phyloP scores from a whole-genome alignment of 1,140 invertebrate genomes.

The Orussus abietinus region DNA sequence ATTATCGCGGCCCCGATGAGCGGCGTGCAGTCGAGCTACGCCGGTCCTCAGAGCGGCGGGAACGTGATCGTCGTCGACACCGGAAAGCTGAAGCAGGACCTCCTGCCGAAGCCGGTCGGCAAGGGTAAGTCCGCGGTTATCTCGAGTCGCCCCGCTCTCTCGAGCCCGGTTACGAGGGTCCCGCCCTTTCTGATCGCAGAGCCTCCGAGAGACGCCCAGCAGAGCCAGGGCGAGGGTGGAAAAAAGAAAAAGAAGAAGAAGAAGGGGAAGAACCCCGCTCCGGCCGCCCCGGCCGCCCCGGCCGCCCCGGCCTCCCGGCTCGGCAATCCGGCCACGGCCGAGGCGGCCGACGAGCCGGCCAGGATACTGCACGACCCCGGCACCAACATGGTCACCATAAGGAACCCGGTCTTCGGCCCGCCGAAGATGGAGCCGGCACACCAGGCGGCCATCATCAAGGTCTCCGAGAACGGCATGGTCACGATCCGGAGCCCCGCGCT shows the following conservation, averaged over 20 bases:
- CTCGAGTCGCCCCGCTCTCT: no score
- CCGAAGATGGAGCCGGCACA: slow-evolving; percentile 44
- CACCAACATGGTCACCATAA: slow-evolving; percentile 70
- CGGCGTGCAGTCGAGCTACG: slow-evolving; percentile 41
- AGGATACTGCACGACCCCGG: slow-evolving; percentile 46
- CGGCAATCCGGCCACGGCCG: no score
- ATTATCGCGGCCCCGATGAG: slow-evolving; percentile 50
- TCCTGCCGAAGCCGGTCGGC: slow-evolving; percentile 36
- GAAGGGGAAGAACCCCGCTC: slow-evolving; percentile 52
- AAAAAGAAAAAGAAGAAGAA: slow-evolving; percentile 62
- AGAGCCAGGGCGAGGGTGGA: slow-evolving; percentile 22
- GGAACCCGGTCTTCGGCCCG: slow-evolving; percentile 69
- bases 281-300: no score
- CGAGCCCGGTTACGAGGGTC: no score
- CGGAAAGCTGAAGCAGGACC: slow-evolving; percentile 56
- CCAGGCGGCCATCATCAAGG: slow-evolving; percentile 65
- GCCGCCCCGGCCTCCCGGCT: no score
- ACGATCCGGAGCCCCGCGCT: slow-evolving; percentile 70
- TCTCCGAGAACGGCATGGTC: slow-evolving; percentile 70
- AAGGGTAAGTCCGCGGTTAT: slow-evolving; percentile 39
- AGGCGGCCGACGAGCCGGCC: slow-evolving; percentile 37
- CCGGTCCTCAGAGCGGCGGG: slow-evolving; percentile 49
- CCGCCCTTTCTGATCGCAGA: slow-evolving; percentile 11
- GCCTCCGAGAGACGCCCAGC: slow-evolving; percentile 23
- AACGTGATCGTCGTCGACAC: slow-evolving; percentile 66